Percentiles rank a stretch among this genome's conserved stretches.
phyloP scores from a whole-genome alignment of 2,113 vertebrate species.

The Crypturellus undulatus region DNA sequence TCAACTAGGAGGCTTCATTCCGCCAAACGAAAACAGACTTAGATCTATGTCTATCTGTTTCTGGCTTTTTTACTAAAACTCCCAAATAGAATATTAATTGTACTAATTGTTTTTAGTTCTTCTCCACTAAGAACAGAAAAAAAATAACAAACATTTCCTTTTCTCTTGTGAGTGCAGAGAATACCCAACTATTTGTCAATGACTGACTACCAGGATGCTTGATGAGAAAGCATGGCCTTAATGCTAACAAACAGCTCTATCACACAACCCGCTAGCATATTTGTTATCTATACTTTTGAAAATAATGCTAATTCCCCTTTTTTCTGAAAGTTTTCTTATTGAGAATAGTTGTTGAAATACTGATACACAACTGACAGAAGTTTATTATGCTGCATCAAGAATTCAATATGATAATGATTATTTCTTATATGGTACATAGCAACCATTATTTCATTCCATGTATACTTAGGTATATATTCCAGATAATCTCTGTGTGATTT shows the following conservation, averaged over 20 bases:
- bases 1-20: background rate
- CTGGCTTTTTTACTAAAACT: background rate
- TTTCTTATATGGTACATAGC: background rate
- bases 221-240: background rate
- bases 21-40: background rate
- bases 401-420: background rate
- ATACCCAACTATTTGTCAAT: background rate
- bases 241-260: background rate
- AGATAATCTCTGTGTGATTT: background rate
- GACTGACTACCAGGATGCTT: background rate
- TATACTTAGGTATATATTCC: background rate
- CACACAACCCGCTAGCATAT: background rate
- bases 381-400: background rate
- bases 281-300: background rate
- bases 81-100: background rate
- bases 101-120: background rate
- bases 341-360: background rate
- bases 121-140: background rate
- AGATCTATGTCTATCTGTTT: constrained; percentile 16
- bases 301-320: background rate
- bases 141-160: background rate
- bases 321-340: background rate
- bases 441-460: background rate
- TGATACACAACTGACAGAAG: background rate
- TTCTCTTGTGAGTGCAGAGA: background rate